Percentiles rank a stretch among this genome's conserved stretches.
Evolutionary conservation across 2,797 vertebrate genomes (phyloP).

Genomic region (Trachurus trachurus): DNA sequence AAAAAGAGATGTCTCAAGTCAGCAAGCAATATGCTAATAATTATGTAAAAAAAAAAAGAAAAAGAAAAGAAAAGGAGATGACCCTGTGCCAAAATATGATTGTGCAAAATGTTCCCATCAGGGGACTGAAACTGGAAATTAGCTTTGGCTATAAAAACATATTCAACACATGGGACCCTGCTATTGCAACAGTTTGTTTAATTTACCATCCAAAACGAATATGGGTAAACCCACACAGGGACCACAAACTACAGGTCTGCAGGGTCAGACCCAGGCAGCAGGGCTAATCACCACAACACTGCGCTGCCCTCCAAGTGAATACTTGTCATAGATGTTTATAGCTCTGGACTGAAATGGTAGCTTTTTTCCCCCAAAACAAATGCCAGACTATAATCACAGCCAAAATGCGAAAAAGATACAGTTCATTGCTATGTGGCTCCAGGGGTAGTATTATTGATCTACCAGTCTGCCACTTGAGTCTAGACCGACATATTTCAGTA

Average conservation of each 20-base stretch:
- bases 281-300: too few species aligned
- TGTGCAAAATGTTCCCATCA: slow-evolving; percentile 4
- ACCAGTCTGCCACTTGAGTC: neutral
- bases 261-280: too few species aligned
- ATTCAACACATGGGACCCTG: slow-evolving; percentile 1
- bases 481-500: neutral
- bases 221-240: too few species aligned
- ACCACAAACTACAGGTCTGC: too few species aligned
- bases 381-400: neutral
- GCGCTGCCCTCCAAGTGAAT: too few species aligned
- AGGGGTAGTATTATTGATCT: too few species aligned
- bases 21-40: neutral
- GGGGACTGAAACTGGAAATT: neutral
- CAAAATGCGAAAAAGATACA: neutral
- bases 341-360: too few species aligned
- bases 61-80: neutral
- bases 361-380: too few species aligned
- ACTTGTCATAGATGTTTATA: too few species aligned
- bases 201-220: neutral
- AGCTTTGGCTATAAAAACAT: slow-evolving; percentile 4
- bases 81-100: neutral
- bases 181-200: slow-evolving; percentile 2
- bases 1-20: neutral
- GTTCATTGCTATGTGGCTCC: neutral
- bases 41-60: neutral